These are phyloP conservation scores for Drosophila repletoides DNA, from an alignment of 1,140 invertebrate genomes.

Conservation along the genomic window DNA sequence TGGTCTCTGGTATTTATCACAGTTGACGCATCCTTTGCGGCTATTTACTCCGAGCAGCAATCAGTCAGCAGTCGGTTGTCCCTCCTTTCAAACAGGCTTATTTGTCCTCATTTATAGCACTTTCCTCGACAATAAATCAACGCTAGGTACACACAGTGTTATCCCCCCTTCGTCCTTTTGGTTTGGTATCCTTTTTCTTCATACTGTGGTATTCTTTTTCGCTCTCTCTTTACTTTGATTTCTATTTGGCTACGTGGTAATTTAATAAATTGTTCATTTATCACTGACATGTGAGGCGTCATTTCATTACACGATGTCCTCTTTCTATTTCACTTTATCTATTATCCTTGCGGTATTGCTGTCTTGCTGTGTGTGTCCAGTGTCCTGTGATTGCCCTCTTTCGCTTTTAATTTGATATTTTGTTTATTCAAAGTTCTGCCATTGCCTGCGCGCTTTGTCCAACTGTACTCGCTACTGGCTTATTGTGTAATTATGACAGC, in stretches of 20 bases:
- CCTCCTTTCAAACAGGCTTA: neutral
- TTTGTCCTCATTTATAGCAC: constrained; percentile 14
- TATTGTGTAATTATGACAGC: constrained; percentile 62
- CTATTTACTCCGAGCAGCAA: too few relatives aligned
- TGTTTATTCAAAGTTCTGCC: constrained; percentile 26
- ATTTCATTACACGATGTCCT: constrained; percentile 21
- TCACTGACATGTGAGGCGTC: constrained; percentile 60
- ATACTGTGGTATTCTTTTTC: neutral
- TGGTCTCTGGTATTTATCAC: too few relatives aligned
- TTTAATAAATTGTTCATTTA: constrained; percentile 74
- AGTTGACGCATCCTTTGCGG: too few relatives aligned
- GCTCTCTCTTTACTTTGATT: constrained; percentile 44
- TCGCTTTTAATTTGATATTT: constrained; percentile 42
- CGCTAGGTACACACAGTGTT: neutral
- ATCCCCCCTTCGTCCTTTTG: neutral
- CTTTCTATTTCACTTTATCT: neutral
- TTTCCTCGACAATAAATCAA: constrained; percentile 11
- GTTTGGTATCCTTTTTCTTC: neutral
- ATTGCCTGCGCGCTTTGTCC: neutral
- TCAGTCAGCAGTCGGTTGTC: too few relatives aligned
- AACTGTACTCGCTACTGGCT: neutral
- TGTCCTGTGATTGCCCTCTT: constrained; percentile 7
- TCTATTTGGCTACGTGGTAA: constrained; percentile 60
- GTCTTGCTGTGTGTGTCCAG: too few relatives aligned
- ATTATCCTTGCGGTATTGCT: neutral